These are phyloP conservation scores for Thamnophis elegans DNA, from an alignment of 2,797 vertebrate species.

Conservation along the genomic window DNA sequence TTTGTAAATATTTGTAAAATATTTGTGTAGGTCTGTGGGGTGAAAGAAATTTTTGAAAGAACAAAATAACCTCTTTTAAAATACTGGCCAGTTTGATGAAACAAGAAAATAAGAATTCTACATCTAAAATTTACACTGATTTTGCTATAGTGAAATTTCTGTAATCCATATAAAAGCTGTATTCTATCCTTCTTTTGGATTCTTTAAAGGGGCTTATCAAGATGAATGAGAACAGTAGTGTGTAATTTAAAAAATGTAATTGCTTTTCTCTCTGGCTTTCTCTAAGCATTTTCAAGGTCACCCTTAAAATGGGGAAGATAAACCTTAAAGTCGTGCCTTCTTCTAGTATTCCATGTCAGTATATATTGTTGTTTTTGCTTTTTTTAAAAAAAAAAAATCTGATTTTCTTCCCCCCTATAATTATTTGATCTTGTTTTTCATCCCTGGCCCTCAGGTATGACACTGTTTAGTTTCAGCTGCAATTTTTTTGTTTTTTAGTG, in stretches of 20 bases:
- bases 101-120: constrained; percentile 69
- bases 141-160: constrained; percentile 60
- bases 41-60: neutral
- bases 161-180: constrained; percentile 66
- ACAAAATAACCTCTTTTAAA: constrained; percentile 1
- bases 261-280: constrained; percentile 75
- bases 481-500: neutral
- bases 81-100: constrained; percentile 63
- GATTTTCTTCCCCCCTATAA: constrained; percentile 13
- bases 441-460: neutral
- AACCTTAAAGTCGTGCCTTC: constrained; percentile 54
- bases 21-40: neutral
- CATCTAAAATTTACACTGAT: constrained; percentile 72
- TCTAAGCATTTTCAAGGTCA: constrained; percentile 74
- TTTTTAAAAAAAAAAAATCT: neutral
- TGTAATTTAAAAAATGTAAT: constrained; percentile 82
- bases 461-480: neutral
- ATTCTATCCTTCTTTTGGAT: constrained; percentile 64
- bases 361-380: neutral
- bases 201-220: constrained; percentile 79
- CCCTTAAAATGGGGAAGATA: constrained; percentile 51
- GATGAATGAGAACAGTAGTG: constrained; percentile 76
- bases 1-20: too few relatives aligned
- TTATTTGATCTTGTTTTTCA: constrained; percentile 21
- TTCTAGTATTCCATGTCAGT: constrained; percentile 42